These are phyloP conservation scores for Ibidorhyncha struthersii DNA, from an alignment of 2,113 vertebrate genomes.

Conservation along the genomic window DNA sequence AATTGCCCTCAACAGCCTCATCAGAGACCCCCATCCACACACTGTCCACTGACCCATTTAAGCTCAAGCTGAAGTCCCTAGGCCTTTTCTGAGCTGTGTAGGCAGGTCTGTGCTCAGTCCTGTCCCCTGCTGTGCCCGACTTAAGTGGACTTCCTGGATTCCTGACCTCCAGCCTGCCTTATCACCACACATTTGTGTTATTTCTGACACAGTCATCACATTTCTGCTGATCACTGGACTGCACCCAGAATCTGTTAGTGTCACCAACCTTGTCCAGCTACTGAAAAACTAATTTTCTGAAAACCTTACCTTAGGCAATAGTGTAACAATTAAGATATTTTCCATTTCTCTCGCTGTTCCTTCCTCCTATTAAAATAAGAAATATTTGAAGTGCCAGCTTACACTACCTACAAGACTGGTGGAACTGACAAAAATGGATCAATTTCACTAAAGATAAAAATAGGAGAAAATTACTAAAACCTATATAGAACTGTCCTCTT, in stretches of 20 bases:
- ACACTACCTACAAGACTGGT: neutral
- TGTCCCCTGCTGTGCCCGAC: neutral
- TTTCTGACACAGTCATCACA: conserved; percentile 10
- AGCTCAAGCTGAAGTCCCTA: neutral
- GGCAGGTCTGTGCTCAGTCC: neutral
- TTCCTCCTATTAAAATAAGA: neutral
- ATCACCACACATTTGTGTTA: neutral
- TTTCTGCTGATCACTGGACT: conserved; percentile 1
- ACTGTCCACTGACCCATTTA: neutral
- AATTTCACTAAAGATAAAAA: neutral
- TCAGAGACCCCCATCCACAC: neutral
- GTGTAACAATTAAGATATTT: neutral
- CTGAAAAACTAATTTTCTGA: neutral
- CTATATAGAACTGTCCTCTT: neutral
- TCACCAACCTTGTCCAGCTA: neutral
- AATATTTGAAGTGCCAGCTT: neutral
- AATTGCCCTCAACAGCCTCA: neutral
- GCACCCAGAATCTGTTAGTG: neutral
- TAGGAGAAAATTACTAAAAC: neutral
- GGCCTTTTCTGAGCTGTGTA: neutral
- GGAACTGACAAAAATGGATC: neutral
- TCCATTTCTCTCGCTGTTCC: neutral
- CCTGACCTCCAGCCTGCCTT: neutral
- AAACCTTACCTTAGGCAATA: neutral
- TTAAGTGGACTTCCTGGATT: neutral